A percentile compares a stretch with the other conserved stretches of the same genome.
Evolutionary conservation across 2,888 invertebrate species (phyloP).

Genomic region (Melitaea athalia): DNA sequence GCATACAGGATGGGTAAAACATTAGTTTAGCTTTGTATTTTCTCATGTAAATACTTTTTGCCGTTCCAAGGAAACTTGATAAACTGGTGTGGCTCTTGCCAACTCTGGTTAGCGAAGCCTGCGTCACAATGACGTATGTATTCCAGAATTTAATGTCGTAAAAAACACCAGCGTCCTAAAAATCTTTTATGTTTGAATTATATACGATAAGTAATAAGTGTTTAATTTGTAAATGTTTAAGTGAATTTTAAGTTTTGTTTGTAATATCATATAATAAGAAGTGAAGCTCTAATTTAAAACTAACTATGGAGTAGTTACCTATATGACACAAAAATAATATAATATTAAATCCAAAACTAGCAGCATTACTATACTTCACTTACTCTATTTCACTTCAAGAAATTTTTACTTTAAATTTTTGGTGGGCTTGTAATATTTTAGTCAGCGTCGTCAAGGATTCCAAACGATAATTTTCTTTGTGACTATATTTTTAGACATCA

Average conservation of each 20-base stretch:
- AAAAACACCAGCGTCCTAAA: background rate
- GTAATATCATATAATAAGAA: no score
- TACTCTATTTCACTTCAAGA: no score
- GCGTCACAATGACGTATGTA: conserved; percentile 15
- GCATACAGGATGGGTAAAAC: conserved; percentile 46
- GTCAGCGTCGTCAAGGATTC: no score
- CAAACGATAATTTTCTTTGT: no score
- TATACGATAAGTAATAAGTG: background rate
- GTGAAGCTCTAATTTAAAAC: no score
- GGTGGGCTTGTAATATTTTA: no score
- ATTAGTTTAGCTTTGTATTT: conserved; percentile 46
- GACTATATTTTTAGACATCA: no score
- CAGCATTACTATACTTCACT: no score
- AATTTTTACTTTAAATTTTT: no score
- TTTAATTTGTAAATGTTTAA: background rate
- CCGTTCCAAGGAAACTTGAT: conserved; percentile 46
- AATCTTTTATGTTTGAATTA: background rate
- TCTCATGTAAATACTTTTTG: conserved; percentile 50
- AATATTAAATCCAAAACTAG: no score
- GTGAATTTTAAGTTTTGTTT: background rate
- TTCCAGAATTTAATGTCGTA: background rate
- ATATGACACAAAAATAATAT: no score
- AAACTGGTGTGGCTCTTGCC: conserved; percentile 43
- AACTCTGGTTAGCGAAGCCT: conserved; percentile 38
- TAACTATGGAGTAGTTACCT: no score